Evolutionary conservation across 2,797 vertebrate genomes (phyloP).

Genomic region (Gymnothorax javanicus): DNA sequence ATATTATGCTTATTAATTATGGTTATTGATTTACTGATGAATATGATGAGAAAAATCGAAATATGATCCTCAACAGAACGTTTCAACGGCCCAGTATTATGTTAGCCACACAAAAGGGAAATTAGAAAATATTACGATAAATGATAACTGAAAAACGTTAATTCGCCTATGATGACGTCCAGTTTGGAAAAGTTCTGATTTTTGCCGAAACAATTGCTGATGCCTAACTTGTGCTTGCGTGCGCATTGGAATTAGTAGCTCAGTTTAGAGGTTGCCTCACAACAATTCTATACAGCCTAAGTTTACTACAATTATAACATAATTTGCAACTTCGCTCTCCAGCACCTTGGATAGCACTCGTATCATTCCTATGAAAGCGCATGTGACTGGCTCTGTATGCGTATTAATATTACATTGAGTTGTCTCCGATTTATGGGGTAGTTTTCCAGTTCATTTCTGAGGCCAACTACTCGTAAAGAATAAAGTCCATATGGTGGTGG

Average conservation of each 20-base stretch:
- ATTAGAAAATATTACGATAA: too few relatives aligned
- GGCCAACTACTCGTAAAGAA: background rate
- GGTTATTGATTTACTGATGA: too few relatives aligned
- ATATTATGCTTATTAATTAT: too few relatives aligned
- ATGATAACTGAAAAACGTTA: too few relatives aligned
- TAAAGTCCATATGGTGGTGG: background rate
- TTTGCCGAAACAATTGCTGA: too few relatives aligned
- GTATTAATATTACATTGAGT: background rate
- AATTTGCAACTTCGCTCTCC: background rate
- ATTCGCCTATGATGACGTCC: too few relatives aligned
- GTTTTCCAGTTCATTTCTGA: background rate
- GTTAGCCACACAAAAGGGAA: too few relatives aligned
- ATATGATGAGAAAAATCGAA: too few relatives aligned
- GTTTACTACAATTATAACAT: background rate
- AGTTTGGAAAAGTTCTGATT: too few relatives aligned
- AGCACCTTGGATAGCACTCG: constrained; percentile 23
- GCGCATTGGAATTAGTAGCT: background rate
- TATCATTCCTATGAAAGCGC: background rate
- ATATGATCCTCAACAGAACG: too few relatives aligned
- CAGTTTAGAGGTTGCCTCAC: background rate
- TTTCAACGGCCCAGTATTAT: too few relatives aligned
- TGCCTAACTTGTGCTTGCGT: too few relatives aligned
- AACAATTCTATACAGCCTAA: background rate
- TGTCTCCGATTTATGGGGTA: background rate
- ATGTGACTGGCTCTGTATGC: background rate